Evolutionary conservation across 2,113 vertebrate genomes (phyloP).

Genomic region (Zosterops pallidus): DNA sequence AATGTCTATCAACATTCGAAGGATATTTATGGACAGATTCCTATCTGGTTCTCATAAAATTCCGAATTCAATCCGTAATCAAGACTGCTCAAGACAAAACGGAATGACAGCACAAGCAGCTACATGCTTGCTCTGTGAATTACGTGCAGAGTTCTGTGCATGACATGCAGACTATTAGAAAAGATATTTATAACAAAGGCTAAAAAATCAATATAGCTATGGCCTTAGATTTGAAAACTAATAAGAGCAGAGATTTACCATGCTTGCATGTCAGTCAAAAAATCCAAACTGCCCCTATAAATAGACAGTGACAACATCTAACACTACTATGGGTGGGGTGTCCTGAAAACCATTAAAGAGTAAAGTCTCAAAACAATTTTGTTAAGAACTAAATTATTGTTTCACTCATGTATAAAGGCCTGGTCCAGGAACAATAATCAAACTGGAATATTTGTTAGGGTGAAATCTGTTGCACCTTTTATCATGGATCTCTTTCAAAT

Average conservation of each 20-base stretch:
- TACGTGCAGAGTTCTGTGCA: not conserved
- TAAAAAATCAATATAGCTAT: not conserved
- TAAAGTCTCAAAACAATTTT: not conserved
- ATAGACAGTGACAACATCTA: not conserved
- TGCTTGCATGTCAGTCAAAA: not conserved
- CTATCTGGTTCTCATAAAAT: not conserved
- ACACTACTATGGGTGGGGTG: not conserved
- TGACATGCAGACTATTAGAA: not conserved
- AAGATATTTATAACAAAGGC: not conserved
- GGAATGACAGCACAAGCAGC: not conserved
- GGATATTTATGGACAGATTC: not conserved
- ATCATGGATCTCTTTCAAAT: not conserved
- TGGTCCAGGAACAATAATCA: not conserved
- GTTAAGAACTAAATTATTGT: not conserved
- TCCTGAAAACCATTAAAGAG: not conserved
- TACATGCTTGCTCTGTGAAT: not conserved
- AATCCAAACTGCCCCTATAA: not conserved
- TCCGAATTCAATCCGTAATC: not conserved
- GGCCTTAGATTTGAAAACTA: not conserved
- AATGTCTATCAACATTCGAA: not conserved
- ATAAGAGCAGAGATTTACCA: not conserved
- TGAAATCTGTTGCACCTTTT: not conserved
- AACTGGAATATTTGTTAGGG: not conserved
- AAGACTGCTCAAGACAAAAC: not conserved
- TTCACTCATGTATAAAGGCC: not conserved